Percentiles rank a stretch among this genome's conserved stretches.
Conservation (phyloP, 2,797 vertebrate species). For the Octomys mimax region DNA sequence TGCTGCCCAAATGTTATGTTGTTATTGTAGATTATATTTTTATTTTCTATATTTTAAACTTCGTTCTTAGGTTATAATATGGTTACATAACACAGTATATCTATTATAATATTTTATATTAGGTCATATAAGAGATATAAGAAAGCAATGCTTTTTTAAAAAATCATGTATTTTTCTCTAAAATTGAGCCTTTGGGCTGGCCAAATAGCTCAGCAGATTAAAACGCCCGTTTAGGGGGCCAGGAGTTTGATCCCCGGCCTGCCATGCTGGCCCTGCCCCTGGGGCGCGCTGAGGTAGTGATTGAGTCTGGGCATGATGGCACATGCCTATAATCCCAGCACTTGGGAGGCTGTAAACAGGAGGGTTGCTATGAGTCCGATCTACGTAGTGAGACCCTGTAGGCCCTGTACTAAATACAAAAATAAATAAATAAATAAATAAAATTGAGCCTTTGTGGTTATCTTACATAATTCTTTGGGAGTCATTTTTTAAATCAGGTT, state of each 20-base stretch:
- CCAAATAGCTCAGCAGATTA: no score
- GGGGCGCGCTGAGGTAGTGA: no score
- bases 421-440: no score
- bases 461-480: neutral
- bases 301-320: no score
- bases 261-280: no score
- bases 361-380: no score
- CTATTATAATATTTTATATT: conserved; percentile 29
- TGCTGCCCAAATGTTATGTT: neutral
- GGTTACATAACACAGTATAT: conserved; percentile 14
- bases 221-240: no score
- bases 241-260: no score
- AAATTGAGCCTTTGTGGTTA: conserved; percentile 25
- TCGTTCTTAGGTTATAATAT: conserved; percentile 41
- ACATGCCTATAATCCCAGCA: no score
- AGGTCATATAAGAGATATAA: conserved; percentile 23
- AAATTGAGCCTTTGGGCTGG: conserved; percentile 8
- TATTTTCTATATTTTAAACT: conserved; percentile 34
- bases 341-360: no score
- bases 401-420: no score
- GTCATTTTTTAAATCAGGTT: neutral
- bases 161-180: conserved; percentile 61
- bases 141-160: neutral
- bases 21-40: conserved; percentile 13
- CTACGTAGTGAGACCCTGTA: no score